Evolutionary conservation across 2,797 vertebrate species (phyloP).

Genomic region (Ataeniobius toweri): DNA sequence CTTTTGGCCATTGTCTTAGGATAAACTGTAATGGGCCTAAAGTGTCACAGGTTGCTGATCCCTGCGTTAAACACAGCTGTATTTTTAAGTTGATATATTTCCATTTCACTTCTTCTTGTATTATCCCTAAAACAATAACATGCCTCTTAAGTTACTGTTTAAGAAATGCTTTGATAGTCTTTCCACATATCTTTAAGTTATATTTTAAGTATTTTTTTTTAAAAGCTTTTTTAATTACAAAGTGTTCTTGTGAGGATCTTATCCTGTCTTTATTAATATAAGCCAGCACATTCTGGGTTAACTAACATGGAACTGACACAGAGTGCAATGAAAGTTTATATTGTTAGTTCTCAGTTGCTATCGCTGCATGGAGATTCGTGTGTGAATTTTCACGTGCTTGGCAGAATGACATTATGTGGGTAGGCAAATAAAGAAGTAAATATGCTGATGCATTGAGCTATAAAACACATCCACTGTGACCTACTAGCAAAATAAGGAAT

Average conservation of each 20-base stretch:
- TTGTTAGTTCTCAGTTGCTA: background rate
- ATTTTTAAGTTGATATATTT: background rate
- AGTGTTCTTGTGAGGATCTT: background rate
- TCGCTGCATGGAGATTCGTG: conserved; percentile 9
- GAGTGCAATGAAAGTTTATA: background rate
- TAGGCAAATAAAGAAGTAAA: conserved; percentile 43
- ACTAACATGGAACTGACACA: background rate
- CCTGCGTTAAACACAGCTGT: background rate
- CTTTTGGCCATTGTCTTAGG: background rate
- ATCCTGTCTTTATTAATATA: background rate
- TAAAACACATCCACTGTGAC: conserved; percentile 16
- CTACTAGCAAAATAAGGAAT: conserved; percentile 29
- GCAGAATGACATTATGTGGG: conserved; percentile 8
- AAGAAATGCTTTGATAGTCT: background rate
- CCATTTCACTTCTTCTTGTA: background rate
- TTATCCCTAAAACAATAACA: background rate
- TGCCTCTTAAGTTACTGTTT: background rate
- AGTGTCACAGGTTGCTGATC: no score
- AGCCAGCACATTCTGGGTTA: conserved; percentile 7
- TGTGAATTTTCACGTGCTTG: background rate
- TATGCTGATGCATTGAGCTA: conserved; percentile 41
- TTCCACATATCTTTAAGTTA: background rate
- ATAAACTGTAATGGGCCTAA: no score
- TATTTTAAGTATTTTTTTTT: background rate
- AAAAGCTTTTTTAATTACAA: background rate